These are phyloP conservation scores for Liparis tanakae DNA, from an alignment of 2,797 vertebrate genomes.

Conservation along the genomic window DNA sequence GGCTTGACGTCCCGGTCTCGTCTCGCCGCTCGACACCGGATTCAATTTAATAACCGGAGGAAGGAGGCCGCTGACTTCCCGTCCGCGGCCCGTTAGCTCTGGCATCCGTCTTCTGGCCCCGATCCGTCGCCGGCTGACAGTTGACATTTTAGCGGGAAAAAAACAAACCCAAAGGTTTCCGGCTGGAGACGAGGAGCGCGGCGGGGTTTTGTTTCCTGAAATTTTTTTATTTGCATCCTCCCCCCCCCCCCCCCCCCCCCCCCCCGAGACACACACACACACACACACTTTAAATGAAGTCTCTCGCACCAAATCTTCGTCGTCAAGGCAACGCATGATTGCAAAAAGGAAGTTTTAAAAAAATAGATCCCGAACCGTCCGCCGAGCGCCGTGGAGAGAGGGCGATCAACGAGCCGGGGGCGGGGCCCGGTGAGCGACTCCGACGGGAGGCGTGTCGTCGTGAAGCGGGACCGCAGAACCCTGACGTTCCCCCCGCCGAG, in stretches of 20 bases:
- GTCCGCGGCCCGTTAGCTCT: too few relatives aligned
- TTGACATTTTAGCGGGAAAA: too few relatives aligned
- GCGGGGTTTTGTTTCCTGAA: too few relatives aligned
- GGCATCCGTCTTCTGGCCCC: too few relatives aligned
- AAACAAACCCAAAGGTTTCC: too few relatives aligned
- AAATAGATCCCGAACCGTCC: constrained; percentile 36
- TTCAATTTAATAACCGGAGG: too few relatives aligned
- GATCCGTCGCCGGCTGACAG: background rate
- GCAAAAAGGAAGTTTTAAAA: constrained; percentile 14
- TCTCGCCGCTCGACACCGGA: too few relatives aligned
- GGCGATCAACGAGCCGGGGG: constrained; percentile 3
- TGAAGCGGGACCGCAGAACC: constrained; percentile 36
- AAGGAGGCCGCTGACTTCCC: too few relatives aligned
- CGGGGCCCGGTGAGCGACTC: constrained; percentile 58
- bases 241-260: background rate
- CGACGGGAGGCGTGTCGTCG: constrained; percentile 33
- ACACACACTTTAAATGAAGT: constrained; percentile 18
- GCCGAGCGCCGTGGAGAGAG: constrained; percentile 3
- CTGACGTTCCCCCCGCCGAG: constrained; percentile 17
- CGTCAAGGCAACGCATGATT: constrained; percentile 20
- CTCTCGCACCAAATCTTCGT: background rate
- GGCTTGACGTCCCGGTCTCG: background rate
- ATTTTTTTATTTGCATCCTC: too few relatives aligned
- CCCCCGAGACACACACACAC: too few relatives aligned
- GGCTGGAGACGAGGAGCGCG: too few relatives aligned